Evolutionary conservation across 2,888 invertebrate species (phyloP), one percentile per base, ranked within the genome.

Genomic region (Sphinx pinastri): DNA sequence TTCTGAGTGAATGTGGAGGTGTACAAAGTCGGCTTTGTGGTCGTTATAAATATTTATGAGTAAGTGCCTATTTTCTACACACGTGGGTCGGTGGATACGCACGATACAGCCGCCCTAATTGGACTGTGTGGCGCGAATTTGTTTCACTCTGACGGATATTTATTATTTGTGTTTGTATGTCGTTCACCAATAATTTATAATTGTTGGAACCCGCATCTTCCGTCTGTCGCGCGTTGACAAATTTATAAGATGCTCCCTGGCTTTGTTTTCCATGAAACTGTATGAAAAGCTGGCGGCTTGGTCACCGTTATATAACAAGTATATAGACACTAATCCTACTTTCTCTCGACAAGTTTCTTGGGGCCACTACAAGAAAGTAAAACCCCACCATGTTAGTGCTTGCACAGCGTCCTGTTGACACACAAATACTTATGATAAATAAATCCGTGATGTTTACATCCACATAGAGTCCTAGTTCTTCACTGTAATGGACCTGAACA

Each of bases 311-410:
- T 88, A 87, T 90, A 90, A 90, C 83, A 89, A 84, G 49, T 67
- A 78, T 88, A 89, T 88, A 89, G 87, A 90, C 88, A 87, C 88
- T 87, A 88, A 91, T 90, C 91, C 92, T 91, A 94, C 92, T 93
- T 94, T 93, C 93, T 92, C 93, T 90, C 89, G 91, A 92, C 92
- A 92, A 89, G 91, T 92, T 92, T 92, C 89, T 90, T 89, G 89
- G 87, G 90, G 92, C 91, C 89, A 89, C 88, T 87, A 85, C 85
- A 91, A 91, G 94, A 94, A 94, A 94, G 93, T 93, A 93, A 93
- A 94, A 93, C 92, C 88, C 63, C 92, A 91, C 92, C 91, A 91
- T 89, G 90, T 88, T 85, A 81, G 88, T 87, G 89, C 88, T 88
- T 88, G 88, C 88, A 89, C 86, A 85, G 91, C 89, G 92, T 92